Evolutionary conservation across 2,888 invertebrate species (phyloP).

Genomic region (Antheraea yamamai): DNA sequence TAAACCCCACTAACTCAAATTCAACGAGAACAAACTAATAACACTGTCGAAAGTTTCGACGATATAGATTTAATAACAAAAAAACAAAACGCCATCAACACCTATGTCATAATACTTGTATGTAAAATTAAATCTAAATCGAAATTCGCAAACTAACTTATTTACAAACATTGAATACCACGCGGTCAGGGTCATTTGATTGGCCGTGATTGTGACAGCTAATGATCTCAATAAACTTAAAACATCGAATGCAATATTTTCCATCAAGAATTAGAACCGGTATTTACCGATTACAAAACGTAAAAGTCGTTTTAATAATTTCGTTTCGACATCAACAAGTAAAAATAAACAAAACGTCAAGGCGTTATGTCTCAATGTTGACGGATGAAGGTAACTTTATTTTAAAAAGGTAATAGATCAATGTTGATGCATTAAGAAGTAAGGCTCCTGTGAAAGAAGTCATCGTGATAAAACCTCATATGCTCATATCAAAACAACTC

Average conservation of each 20-base stretch:
- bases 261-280: not conserved
- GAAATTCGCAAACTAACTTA: not conserved
- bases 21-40: not conserved
- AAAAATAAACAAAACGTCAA: not conserved
- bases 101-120: not conserved
- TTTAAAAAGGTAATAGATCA: too few relatives aligned
- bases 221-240: not conserved
- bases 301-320: not conserved
- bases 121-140: not conserved
- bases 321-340: not conserved
- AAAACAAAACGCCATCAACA: not conserved
- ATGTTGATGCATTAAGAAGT: too few relatives aligned
- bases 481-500: too few relatives aligned
- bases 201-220: not conserved
- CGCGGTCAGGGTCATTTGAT: not conserved
- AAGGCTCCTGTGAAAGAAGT: too few relatives aligned
- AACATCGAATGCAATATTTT: not conserved
- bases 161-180: not conserved
- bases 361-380: not conserved
- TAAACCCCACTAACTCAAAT: not conserved
- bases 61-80: not conserved
- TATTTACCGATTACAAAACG: slow-evolving; percentile 7
- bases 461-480: too few relatives aligned
- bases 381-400: not conserved
- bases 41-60: not conserved